Base-by-base conservation (phyloP, 2,797 vertebrate species). In the Danio albolineatus region DNA sequence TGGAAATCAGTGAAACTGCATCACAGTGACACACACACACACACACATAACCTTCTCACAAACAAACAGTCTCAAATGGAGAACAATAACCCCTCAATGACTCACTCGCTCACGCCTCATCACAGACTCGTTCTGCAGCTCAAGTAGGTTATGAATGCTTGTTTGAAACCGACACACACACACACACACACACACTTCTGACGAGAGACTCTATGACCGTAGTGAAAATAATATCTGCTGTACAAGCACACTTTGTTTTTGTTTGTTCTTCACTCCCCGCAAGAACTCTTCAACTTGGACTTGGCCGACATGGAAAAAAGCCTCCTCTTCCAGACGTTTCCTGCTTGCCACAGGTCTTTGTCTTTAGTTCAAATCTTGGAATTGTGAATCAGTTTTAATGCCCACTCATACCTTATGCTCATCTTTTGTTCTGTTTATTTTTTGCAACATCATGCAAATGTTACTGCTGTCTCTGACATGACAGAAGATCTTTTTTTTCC, bases 1-100 rank as follows among this genome's bases (percentile, higher is more conserved):
- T 98, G 41, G 96, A 97, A 87, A 76, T 95, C 60, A 95, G 94
- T 51, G 95, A 96, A 36, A 80, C 91, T 0, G 79, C 93, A 0
- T 89, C 96, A 4, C 96, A 96, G 91, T 97, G 93, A 95, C 67
- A n/a, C 80, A 78, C 51, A 3, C 14, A n/a, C n/a, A n/a, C n/a
- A n/a, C n/a, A n/a, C n/a, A n/a, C n/a, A n/a, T n/a, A 49, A 79
- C 80, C 21, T 79, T 75, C 8, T 76, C 81, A 75, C 65, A 70
- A 66, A 76, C 71, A 85, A 86, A 89, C 81, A 65, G 54, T 71
- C 56, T 82, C 78, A 59, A 77, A 62, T 57, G 57, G 44, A 70
- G 57, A 79, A 54, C 28, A 28, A 79, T 6, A 57, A 83, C 81
- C 60, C 43, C 67, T 84, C 80, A 73, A 82, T 87, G 64, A 87